Conservation (phyloP, 2,888 invertebrate species). For the Lomographa bimaculata region DNA sequence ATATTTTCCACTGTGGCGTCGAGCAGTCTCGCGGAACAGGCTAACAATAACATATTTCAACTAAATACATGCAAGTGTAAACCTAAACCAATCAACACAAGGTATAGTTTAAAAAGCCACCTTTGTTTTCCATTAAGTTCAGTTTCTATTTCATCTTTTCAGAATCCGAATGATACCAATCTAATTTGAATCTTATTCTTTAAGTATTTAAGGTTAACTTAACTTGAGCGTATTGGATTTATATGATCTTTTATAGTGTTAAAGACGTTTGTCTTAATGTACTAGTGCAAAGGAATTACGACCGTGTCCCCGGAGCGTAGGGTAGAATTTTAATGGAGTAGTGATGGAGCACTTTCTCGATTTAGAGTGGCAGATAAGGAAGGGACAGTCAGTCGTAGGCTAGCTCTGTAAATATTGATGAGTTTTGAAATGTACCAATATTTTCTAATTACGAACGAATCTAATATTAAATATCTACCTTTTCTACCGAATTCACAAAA, state of each 20-base stretch:
- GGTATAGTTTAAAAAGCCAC: no score
- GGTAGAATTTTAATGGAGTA: slow-evolving; percentile 19
- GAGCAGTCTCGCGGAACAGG: no score
- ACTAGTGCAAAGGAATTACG: slow-evolving; percentile 17
- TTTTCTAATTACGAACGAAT: no score
- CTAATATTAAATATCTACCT: no score
- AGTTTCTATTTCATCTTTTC: background rate
- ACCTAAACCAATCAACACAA: no score
- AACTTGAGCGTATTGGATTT: background rate
- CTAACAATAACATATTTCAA: no score
- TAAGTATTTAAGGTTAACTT: background rate
- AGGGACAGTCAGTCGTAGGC: background rate
- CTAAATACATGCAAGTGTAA: no score
- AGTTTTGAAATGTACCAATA: no score
- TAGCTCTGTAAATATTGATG: no score
- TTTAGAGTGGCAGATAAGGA: slow-evolving; percentile 31
- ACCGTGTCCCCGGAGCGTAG: slow-evolving; percentile 6
- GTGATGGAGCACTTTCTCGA: slow-evolving; percentile 36
- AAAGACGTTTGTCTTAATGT: slow-evolving; percentile 2
- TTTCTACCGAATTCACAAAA: no score
- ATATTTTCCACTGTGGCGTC: no score
- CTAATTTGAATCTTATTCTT: no score
- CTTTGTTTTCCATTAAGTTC: background rate
- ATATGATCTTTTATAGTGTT: background rate
- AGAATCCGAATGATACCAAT: background rate